Percentiles rank a stretch among this genome's conserved stretches.
Conservation (phyloP, 2,113 vertebrate genomes). For the Trematocara marginatum region DNA sequence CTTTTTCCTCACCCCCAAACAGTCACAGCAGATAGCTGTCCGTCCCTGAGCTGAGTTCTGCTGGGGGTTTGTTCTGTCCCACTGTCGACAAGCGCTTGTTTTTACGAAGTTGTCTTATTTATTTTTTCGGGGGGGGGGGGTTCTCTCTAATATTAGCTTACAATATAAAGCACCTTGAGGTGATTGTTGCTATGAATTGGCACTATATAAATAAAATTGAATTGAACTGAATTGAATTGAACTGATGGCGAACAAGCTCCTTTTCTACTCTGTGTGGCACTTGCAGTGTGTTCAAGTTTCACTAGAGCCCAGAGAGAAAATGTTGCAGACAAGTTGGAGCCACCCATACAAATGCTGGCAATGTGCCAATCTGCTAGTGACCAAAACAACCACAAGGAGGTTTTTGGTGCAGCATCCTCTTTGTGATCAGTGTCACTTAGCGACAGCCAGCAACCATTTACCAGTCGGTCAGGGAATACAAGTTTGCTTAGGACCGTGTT, state of each 20-base stretch:
- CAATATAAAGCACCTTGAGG: background rate
- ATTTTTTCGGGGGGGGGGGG: too few relatives aligned
- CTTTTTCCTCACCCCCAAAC: background rate
- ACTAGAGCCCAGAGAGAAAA: background rate
- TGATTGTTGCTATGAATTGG: background rate
- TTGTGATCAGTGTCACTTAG: background rate
- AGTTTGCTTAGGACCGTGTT: background rate
- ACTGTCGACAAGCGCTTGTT: background rate
- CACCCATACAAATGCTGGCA: background rate
- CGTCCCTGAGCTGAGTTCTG: background rate
- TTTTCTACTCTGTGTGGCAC: background rate
- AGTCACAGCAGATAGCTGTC: background rate
- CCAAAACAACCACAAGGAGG: background rate
- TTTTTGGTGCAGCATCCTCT: background rate
- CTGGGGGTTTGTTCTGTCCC: background rate
- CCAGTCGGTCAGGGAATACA: background rate
- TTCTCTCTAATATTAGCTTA: background rate
- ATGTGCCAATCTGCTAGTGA: background rate
- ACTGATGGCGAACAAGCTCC: background rate
- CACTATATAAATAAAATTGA: background rate
- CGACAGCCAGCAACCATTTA: background rate
- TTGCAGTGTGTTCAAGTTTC: background rate
- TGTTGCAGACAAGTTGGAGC: background rate
- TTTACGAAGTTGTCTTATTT: background rate
- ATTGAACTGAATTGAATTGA: background rate